Evolutionary conservation across 2,113 vertebrate genomes (phyloP).

Genomic region (Ranitomeya imitator): DNA sequence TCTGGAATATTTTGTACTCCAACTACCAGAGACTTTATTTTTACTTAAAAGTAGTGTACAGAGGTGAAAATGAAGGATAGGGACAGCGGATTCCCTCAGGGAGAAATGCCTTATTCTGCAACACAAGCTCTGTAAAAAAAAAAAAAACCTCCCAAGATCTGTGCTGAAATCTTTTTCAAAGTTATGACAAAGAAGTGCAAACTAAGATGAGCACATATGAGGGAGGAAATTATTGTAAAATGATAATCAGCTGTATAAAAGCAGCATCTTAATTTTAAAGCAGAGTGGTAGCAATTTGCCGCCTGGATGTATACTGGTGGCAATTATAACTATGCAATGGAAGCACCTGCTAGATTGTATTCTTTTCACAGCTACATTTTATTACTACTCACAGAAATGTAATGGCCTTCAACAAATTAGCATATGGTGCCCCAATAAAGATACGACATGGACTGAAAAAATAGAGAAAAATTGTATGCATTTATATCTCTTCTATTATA

Average conservation of each 20-base stretch:
- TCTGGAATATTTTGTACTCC: not conserved
- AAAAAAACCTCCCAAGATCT: not conserved
- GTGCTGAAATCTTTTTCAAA: not conserved
- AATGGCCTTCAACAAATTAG: slow-evolving; percentile 36
- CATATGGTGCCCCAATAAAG: slow-evolving; percentile 33
- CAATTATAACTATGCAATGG: slow-evolving; percentile 25
- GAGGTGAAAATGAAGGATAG: slow-evolving; percentile 24
- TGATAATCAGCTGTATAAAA: slow-evolving; percentile 26
- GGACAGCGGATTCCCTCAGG: not conserved
- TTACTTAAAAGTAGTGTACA: not conserved
- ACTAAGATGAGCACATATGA: slow-evolving; percentile 6
- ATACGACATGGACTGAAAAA: slow-evolving; percentile 29
- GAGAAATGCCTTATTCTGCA: not conserved
- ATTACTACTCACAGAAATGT: slow-evolving; percentile 39
- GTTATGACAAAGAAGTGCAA: slow-evolving; percentile 19
- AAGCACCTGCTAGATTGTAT: slow-evolving; percentile 34
- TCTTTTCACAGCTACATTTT: slow-evolving; percentile 28
- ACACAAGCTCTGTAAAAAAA: slow-evolving; percentile 1
- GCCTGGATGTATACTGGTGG: not conserved
- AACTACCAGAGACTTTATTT: not conserved
- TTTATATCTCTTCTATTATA: slow-evolving; percentile 31
- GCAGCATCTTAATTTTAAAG: slow-evolving; percentile 9
- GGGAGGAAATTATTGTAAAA: slow-evolving; percentile 8
- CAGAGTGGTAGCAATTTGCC: slow-evolving; percentile 28
- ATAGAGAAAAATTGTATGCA: slow-evolving; percentile 2